A percentile compares a stretch with the other conserved stretches of the same genome.
Conservation (phyloP, 2,797 vertebrate genomes). For the Alectoris magna region DNA sequence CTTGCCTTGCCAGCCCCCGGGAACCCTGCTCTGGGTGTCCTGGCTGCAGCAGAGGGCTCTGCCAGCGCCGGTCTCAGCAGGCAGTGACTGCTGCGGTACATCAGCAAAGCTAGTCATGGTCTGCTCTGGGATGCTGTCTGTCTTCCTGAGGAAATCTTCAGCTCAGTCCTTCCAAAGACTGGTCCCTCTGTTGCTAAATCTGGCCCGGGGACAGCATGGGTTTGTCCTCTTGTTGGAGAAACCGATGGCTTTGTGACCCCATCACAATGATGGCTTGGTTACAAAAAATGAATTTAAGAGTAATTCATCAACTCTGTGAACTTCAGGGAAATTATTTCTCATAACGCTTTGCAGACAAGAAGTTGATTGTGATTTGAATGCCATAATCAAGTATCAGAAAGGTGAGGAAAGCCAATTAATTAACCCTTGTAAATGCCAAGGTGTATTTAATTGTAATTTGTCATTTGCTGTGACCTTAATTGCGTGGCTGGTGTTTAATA, state of each 20-base stretch:
- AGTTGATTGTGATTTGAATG: not conserved
- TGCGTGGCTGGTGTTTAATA: not conserved
- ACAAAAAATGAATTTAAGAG: not conserved
- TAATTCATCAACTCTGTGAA: not conserved
- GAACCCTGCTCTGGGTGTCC: not conserved
- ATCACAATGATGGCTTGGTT: not conserved
- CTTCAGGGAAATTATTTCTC: not conserved
- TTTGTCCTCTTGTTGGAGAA: not conserved
- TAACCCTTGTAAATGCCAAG: not conserved
- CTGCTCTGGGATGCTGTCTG: too few species aligned
- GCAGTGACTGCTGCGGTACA: too few species aligned
- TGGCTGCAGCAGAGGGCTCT: not conserved
- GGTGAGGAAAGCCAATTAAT: slow-evolving; percentile 42
- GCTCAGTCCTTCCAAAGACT: not conserved
- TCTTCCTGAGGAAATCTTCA: too few species aligned
- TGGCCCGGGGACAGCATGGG: accelerated
- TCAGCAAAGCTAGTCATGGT: too few species aligned
- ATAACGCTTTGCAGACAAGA: not conserved
- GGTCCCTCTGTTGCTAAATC: not conserved
- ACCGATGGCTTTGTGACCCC: not conserved
- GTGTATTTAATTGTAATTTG: not conserved
- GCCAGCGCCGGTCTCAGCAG: too few species aligned
- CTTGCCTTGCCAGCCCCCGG: not conserved
- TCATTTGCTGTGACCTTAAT: not conserved
- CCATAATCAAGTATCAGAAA: not conserved